Conservation (phyloP, 2,888 invertebrate genomes). For the Petrolisthes manimaculis region DNA sequence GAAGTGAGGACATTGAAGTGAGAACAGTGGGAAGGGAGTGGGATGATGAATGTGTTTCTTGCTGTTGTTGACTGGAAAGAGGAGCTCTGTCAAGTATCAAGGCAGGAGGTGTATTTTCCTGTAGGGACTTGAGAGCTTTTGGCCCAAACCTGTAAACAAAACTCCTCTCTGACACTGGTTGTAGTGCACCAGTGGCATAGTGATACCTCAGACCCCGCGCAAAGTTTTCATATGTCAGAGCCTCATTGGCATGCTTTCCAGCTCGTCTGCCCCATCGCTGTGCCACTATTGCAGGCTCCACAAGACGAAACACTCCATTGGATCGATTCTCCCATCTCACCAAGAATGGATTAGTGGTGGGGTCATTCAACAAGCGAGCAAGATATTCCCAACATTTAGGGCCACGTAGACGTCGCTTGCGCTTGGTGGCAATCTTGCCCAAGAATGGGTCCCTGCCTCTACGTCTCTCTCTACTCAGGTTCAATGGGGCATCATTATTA, state of each 20-base stretch:
- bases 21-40: too few relatives aligned
- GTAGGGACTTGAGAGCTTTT: conserved; percentile 46
- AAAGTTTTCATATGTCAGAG: conserved; percentile 62
- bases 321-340: conserved; percentile 90
- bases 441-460: conserved; percentile 50
- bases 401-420: conserved; percentile 56
- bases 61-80: too few relatives aligned
- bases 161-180: conserved; percentile 60
- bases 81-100: background rate
- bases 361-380: conserved; percentile 82
- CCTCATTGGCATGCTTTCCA: conserved; percentile 59
- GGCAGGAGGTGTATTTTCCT: conserved; percentile 9
- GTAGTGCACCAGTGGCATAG: conserved; percentile 61
- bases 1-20: too few relatives aligned
- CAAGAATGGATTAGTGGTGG: conserved; percentile 82
- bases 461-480: conserved; percentile 24
- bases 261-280: conserved; percentile 62
- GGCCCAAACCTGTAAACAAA: conserved; percentile 64
- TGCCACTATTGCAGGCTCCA: conserved; percentile 69
- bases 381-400: conserved; percentile 81
- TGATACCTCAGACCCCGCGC: conserved; percentile 63
- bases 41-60: too few relatives aligned
- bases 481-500: conserved; percentile 25
- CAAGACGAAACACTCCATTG: conserved; percentile 87
- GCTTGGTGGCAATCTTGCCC: conserved; percentile 57